A percentile compares a stretch with the other conserved stretches of the same genome.
Evolutionary conservation across 2,113 vertebrate genomes (phyloP).

Genomic region (Nycticebus coucang): DNA sequence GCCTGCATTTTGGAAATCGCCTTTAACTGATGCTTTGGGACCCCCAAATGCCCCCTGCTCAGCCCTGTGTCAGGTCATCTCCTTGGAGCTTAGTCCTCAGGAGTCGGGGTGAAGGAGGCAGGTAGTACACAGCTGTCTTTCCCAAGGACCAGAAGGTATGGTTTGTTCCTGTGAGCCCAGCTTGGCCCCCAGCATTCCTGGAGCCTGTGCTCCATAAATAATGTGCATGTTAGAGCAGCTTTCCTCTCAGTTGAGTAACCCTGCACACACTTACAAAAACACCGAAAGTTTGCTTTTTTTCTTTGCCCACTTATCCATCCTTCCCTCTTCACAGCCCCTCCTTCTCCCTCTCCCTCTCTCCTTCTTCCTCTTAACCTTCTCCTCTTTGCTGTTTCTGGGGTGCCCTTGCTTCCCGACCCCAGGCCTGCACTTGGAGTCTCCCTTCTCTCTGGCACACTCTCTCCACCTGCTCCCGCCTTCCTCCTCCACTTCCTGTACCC

Average conservation of each 20-base stretch:
- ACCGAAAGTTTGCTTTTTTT: fast-evolving
- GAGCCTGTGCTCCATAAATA: neutral
- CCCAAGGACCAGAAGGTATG: neutral
- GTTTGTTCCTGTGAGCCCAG: neutral
- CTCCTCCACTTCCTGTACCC: neutral
- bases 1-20: slow-evolving; percentile 1
- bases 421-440: neutral
- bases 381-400: neutral
- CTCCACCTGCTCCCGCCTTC: neutral
- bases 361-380: neutral
- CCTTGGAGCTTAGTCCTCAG: neutral
- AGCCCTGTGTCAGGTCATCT: fast-evolving
- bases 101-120: fast-evolving
- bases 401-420: neutral
- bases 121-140: neutral
- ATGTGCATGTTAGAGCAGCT: too few relatives aligned
- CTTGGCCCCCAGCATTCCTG: neutral
- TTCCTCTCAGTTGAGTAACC: neutral
- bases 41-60: neutral
- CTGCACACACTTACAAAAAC: neutral
- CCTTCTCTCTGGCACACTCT: too few relatives aligned
- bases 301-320: neutral
- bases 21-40: neutral
- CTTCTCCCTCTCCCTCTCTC: too few relatives aligned
- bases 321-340: neutral